Conservation (phyloP, 2,113 vertebrate species). For the Motacilla alba region DNA sequence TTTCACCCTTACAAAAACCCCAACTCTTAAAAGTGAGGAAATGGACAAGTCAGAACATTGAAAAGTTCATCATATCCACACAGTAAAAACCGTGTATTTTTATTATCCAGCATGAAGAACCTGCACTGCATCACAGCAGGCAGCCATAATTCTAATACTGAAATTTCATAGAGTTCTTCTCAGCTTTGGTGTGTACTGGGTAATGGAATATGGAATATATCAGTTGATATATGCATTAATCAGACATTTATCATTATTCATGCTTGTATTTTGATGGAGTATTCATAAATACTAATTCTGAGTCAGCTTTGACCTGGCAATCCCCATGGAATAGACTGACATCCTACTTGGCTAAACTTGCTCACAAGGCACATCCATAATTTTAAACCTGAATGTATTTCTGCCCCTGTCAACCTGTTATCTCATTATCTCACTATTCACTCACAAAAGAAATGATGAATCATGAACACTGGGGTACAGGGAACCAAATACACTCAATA, state of each 20-base stretch:
- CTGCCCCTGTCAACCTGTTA: conserved; percentile 39
- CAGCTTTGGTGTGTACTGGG: background rate
- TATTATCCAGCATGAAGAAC: background rate
- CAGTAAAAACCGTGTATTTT: background rate
- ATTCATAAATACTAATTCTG: conserved; percentile 35
- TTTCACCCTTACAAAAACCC: background rate
- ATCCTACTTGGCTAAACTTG: conserved; percentile 28
- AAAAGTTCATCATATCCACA: background rate
- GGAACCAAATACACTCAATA: conserved; percentile 14
- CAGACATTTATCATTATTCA: background rate
- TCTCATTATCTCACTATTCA: conserved; percentile 53
- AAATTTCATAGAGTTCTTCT: background rate
- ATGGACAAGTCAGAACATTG: background rate
- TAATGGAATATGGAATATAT: background rate
- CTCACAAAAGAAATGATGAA: conserved; percentile 57
- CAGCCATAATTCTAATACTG: background rate
- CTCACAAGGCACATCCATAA: background rate
- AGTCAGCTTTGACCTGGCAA: conserved; percentile 57
- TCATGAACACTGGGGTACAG: background rate
- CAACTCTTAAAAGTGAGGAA: background rate
- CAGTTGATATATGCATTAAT: background rate
- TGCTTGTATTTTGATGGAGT: background rate
- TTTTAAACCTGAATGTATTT: conserved; percentile 3
- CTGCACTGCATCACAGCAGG: background rate
- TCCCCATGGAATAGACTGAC: conserved; percentile 5